Evolutionary conservation across 1,140 invertebrate species (phyloP), one percentile per base, ranked within the genome.

Genomic region (Brachionus sp.): DNA sequence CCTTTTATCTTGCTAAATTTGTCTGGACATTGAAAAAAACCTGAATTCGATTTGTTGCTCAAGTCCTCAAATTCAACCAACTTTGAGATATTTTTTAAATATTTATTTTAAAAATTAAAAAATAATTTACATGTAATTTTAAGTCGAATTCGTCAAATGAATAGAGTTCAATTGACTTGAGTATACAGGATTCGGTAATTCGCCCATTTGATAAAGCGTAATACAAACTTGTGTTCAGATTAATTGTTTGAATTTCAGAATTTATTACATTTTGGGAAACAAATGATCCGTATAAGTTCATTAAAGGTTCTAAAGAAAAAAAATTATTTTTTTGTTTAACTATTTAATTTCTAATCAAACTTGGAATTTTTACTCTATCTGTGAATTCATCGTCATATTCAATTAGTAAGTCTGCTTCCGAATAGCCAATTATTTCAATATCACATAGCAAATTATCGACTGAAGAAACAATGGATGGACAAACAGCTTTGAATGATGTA

Each of bases 161-260:
- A 39, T 75, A 75, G 6, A 75, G 5, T 75, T 75, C 70, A 23
- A 75, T n/a, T 25, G 42, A 75, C 44, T 35, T 75, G 12, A 75
- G 46, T 12, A 46, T 5, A 19, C 70, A 23, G 1, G 16, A 3
- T 25, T 44, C 16, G 23, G 25, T 46, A 3, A 75, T 25, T 46
- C 46, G 16, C 12, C 39, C 44, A 75, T 46, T 16, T 46, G 23
- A 25, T 44, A 46, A 29, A 42, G 13, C 7, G 42, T 75, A 75
- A 13, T 44, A 75, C 16, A 6, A 12, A 46, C 46, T 75, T 19
- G 9, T 5, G 5, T 33, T 1, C 5, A 75, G n/a, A 42, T 2
- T 12, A 75, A 46, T 29, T 50, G 42, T 75, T 75, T 46, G 12
- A 25, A 75, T 46, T 29, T 50, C 16, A 4, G 39, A 46, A 12